Percentiles rank a stretch among this genome's conserved stretches.
These are phyloP conservation scores for Muntiacus reevesi DNA, from an alignment of 2,113 vertebrate species.

Conservation along the genomic window DNA sequence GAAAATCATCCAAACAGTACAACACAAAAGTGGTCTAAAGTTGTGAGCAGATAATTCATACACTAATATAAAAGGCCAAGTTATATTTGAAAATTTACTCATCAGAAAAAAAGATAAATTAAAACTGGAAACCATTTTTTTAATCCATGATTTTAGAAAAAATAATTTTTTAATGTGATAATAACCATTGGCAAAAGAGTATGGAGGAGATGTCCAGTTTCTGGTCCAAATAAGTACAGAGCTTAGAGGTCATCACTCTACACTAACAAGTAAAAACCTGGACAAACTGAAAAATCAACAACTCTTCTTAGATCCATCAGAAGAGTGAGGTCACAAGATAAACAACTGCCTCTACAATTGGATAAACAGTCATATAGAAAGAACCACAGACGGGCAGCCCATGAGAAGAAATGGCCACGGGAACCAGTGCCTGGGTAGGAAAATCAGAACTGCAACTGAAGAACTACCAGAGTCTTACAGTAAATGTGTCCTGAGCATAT, in stretches of 20 bases:
- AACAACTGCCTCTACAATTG: neutral
- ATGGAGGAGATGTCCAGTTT: neutral
- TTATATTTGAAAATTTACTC: neutral
- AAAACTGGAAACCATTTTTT: slow-evolving; percentile 32
- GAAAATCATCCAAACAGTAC: neutral
- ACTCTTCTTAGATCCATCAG: neutral
- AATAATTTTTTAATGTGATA: neutral
- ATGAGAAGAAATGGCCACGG: neutral
- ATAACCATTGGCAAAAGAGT: neutral
- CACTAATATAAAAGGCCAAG: neutral
- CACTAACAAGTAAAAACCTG: neutral
- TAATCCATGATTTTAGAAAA: neutral
- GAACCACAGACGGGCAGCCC: neutral
- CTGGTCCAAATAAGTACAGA: neutral
- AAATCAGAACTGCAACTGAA: neutral
- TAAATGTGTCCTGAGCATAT: neutral
- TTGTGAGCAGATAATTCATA: neutral
- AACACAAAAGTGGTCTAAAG: neutral
- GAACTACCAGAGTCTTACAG: neutral
- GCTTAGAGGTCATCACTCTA: neutral
- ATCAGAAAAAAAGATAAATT: neutral
- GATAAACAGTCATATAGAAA: neutral
- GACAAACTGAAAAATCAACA: neutral
- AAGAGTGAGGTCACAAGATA: neutral
- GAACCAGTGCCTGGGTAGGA: neutral